These are phyloP conservation scores for Drosophila borealis DNA, from an alignment of 2,888 invertebrate genomes.

Conservation along the genomic window DNA sequence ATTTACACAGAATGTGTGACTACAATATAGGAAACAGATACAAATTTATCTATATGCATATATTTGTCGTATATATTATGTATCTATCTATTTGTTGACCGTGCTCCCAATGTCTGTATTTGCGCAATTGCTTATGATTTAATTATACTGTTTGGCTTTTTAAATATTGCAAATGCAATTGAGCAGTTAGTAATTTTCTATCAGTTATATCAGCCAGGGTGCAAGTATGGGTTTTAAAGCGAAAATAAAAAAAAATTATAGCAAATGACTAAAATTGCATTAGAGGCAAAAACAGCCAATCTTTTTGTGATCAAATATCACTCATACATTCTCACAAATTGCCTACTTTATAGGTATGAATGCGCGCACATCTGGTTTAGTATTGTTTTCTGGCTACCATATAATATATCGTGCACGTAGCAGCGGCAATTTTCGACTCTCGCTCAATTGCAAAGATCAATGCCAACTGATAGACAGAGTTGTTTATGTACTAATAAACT, in stretches of 20 bases:
- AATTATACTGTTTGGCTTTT: slow-evolving; percentile 51
- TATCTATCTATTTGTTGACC: slow-evolving; percentile 8
- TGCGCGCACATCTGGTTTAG: slow-evolving; percentile 1
- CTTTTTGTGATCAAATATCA: slow-evolving; percentile 3
- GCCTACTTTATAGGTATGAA: background rate
- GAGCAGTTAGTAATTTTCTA: background rate
- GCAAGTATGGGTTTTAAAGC: too few species aligned
- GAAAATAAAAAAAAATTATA: background rate
- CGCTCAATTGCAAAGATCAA: slow-evolving; percentile 56
- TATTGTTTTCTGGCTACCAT: background rate
- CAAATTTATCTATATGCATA: background rate
- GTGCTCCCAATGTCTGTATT: slow-evolving; percentile 34
- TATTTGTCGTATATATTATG: background rate
- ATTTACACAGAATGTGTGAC: slow-evolving; percentile 21
- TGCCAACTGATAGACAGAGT: slow-evolving; percentile 44
- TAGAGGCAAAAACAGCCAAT: background rate
- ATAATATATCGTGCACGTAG: slow-evolving; percentile 4
- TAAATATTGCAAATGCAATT: slow-evolving; percentile 34
- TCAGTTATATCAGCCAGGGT: too few species aligned
- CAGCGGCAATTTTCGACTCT: slow-evolving; percentile 19
- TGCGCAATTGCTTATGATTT: slow-evolving; percentile 68
- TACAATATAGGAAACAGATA: slow-evolving; percentile 5
- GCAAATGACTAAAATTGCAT: slow-evolving; percentile 3
- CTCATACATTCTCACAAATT: background rate
- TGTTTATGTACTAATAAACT: slow-evolving; percentile 25